A percentile compares a stretch with the other conserved stretches of the same genome.
Evolutionary conservation across 2,888 invertebrate genomes (phyloP).

Genomic region (Ceratothoa steindachneri): DNA sequence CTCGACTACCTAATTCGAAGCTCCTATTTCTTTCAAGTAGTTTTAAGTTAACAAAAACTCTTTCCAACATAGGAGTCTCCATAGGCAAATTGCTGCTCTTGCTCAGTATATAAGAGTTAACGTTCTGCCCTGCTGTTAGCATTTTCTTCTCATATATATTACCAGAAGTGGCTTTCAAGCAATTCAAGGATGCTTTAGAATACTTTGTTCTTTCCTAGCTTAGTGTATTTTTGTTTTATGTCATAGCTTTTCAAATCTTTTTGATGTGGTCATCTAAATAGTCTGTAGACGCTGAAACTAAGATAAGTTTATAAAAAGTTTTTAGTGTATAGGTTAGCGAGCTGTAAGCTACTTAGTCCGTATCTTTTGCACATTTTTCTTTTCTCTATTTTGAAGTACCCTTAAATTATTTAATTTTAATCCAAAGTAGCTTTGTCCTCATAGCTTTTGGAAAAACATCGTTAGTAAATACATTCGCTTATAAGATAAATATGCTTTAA

Average conservation of each 20-base stretch:
- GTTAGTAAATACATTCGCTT: neutral
- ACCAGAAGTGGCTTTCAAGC: no score
- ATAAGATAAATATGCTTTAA: neutral
- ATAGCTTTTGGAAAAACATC: neutral
- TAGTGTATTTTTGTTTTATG: neutral
- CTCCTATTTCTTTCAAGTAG: no score
- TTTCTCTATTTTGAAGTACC: slow-evolving; percentile 7
- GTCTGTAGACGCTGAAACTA: neutral
- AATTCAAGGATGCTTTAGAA: no score
- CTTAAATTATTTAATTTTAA: neutral
- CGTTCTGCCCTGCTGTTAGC: neutral
- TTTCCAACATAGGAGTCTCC: no score
- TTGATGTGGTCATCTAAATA: neutral
- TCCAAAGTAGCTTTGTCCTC: neutral
- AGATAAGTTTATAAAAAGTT: neutral
- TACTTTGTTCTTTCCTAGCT: no score
- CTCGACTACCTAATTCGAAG: no score
- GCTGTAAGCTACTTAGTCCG: neutral
- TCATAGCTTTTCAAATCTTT: neutral
- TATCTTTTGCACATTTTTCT: neutral
- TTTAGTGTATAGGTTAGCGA: neutral
- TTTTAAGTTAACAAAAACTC: no score
- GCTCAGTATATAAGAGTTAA: neutral
- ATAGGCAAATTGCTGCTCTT: neutral
- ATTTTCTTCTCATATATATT: no score